Conservation (phyloP, 2,888 invertebrate genomes). For the Eudasyphora cyanicolor region DNA sequence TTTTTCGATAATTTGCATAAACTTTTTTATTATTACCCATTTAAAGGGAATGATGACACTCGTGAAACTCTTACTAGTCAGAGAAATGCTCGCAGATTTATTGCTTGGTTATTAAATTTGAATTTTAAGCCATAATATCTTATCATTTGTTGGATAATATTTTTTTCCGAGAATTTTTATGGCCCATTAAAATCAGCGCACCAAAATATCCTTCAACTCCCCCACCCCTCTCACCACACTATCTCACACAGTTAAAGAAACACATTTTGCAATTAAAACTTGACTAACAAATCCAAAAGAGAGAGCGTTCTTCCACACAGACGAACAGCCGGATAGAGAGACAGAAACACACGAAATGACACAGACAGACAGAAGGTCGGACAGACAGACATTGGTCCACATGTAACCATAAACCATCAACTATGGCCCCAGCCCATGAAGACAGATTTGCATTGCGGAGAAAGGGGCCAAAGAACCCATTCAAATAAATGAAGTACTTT, state of each 20-base stretch:
- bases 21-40: background rate
- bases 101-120: conserved; percentile 22
- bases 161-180: conserved; percentile 4
- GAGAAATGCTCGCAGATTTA: background rate
- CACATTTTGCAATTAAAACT: conserved; percentile 25
- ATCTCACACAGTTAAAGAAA: background rate
- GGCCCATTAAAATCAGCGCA: conserved; percentile 11
- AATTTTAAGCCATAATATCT: conserved; percentile 29
- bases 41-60: background rate
- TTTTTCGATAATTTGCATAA: too few relatives aligned
- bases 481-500: conserved; percentile 49
- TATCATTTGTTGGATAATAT: conserved; percentile 24
- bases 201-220: background rate
- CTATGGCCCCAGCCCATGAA: background rate
- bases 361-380: background rate
- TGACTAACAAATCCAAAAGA: background rate
- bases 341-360: too few relatives aligned
- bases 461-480: background rate
- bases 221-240: background rate
- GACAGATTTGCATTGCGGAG: background rate
- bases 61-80: background rate
- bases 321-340: background rate
- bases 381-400: conserved; percentile 5
- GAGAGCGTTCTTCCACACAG: background rate
- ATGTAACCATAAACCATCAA: conserved; percentile 23